Conservation (phyloP, 2,888 invertebrate genomes). For the Prosapia bicincta region DNA sequence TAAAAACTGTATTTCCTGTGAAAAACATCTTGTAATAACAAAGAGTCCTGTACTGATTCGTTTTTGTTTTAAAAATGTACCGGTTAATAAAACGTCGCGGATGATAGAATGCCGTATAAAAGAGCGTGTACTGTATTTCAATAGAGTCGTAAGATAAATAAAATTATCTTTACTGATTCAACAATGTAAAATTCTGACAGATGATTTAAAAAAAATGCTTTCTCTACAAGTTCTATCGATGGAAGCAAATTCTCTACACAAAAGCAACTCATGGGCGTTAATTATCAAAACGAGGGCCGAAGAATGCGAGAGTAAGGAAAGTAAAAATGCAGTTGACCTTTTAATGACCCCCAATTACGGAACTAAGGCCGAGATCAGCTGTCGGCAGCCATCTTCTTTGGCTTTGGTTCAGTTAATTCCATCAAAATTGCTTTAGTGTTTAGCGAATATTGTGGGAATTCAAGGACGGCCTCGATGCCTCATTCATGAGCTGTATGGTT, state of each 20-base stretch:
- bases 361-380: background rate
- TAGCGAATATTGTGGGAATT: background rate
- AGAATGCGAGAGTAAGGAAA: constrained; percentile 19
- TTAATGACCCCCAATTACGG: background rate
- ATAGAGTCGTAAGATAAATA: too few species aligned
- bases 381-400: background rate
- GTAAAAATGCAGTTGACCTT: constrained; percentile 24
- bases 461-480: background rate
- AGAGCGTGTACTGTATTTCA: too few species aligned
- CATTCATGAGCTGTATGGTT: background rate
- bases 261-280: background rate
- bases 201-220: background rate
- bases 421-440: background rate
- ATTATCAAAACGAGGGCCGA: background rate
- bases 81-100: too few species aligned
- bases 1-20: too few species aligned
- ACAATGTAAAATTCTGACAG: too few species aligned
- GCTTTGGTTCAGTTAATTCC: background rate
- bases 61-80: too few species aligned
- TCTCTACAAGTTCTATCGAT: background rate
- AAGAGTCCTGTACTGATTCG: too few species aligned
- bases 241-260: background rate
- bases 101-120: too few species aligned
- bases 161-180: too few species aligned
- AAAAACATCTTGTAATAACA: too few species aligned